Base-by-base conservation (phyloP, 1,140 invertebrate genomes). In the Microplitis demolitor region DNA sequence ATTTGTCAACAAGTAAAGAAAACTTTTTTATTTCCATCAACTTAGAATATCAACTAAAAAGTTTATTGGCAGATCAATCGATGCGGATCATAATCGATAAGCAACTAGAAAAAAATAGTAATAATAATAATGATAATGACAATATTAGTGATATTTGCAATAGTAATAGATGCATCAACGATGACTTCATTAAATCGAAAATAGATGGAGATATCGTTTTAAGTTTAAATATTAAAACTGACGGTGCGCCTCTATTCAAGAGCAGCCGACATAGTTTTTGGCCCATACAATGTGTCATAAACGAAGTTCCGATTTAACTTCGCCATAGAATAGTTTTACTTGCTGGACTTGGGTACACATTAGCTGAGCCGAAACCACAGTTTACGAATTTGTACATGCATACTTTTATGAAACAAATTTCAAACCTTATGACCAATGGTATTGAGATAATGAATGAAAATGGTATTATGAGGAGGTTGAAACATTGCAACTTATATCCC, bases 171-270 rank as follows among this genome's bases (percentile, higher is more conserved):
- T 78, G 74, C n/a, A n/a, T n/a, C n/a, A n/a, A 62, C 63, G 54
- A 72, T 68, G 50, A 54, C 71, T 62, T 9, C 34, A 37, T 70
- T n/a, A n/a, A n/a, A 71, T 66, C 16, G 4, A 33, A 66, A 68
- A 64, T 67, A n/a, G 63, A 71, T 5, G 45, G 72, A 53, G 64
- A 16, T 34, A 71, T 72, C 13, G 67, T 74, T 60, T 69, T 76
- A 9, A 76, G 73, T 3, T 62, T 74, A 13, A 78, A 78, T 71
- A 39, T 74, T 9, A 76, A 78, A 50, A 69, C 74, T 45, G 77
- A 78, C 69, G 77, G n/a, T n/a, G n/a, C n/a, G n/a, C n/a, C n/a
- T n/a, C n/a, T n/a, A n/a, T n/a, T n/a, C n/a, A n/a, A n/a, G 74
- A 70, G 66, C 9, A 71, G 68, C 9, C 58, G 11, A 13, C 61